Percentiles rank a stretch among this genome's conserved stretches.
Evolutionary conservation across 92 coral and sea anemone species (phyloP).

Genomic region (Meandrina meandrites): DNA sequence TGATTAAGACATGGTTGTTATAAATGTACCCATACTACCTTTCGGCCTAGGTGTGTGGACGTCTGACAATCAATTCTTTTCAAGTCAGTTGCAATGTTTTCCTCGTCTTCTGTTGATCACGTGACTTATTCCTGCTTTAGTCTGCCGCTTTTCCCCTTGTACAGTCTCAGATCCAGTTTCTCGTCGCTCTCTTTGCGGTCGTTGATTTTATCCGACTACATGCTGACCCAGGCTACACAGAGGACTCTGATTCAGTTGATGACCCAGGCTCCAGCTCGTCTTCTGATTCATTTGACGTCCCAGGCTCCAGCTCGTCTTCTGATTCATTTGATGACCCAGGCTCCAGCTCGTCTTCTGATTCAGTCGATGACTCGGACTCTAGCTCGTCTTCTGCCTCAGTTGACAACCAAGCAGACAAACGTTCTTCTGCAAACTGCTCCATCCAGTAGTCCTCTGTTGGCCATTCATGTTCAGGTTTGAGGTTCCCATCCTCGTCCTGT

Average conservation of each 20-base stretch:
- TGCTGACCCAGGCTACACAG: neutral
- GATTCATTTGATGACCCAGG: neutral
- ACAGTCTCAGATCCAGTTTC: neutral
- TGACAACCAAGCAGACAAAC: neutral
- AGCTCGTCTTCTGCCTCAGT: neutral
- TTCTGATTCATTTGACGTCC: neutral
- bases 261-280: neutral
- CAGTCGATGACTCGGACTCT: neutral
- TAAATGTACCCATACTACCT: neutral
- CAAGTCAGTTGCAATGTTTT: neutral
- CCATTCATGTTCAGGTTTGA: neutral
- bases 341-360: neutral
- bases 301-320: neutral
- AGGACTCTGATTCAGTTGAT: too few species aligned
- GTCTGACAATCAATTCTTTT: neutral
- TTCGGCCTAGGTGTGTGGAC: neutral
- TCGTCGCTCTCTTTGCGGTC: neutral
- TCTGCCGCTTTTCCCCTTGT: neutral
- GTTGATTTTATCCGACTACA: neutral
- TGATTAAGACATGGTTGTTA: neutral
- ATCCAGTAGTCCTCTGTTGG: neutral
- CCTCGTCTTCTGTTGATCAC: neutral
- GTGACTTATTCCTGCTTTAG: neutral
- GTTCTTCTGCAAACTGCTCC: too few species aligned
- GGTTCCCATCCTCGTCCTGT: neutral